A percentile compares a stretch with the other conserved stretches of the same genome.
phyloP scores from a whole-genome alignment of 1,140 invertebrate species.

The Stenopsyche tienmushanensis region DNA sequence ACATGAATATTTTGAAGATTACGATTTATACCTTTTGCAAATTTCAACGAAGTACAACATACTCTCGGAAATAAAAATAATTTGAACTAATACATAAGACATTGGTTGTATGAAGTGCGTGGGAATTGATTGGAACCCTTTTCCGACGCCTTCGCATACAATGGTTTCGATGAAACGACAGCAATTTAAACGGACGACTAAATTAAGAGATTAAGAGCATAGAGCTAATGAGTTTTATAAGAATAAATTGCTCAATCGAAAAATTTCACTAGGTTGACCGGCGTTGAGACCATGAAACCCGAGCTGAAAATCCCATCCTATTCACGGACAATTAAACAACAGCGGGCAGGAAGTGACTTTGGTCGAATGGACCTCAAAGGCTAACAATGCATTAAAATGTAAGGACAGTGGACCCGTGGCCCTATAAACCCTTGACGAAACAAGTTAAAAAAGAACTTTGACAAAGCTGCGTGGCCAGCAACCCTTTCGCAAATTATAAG shows the following conservation, averaged over 20 bases:
- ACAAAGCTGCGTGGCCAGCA: neutral
- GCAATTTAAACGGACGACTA: neutral
- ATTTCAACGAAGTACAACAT: no score
- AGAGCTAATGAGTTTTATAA: neutral
- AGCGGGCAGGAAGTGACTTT: slow-evolving; percentile 11
- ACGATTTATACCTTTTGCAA: no score
- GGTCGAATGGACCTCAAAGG: slow-evolving; percentile 33
- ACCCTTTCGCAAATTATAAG: neutral
- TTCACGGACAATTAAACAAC: slow-evolving; percentile 32
- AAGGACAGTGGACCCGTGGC: slow-evolving; percentile 13
- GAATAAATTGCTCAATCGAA: slow-evolving; percentile 18
- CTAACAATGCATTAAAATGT: slow-evolving; percentile 30
- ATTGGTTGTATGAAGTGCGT: no score
- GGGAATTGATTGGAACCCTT: no score
- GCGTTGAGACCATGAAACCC: slow-evolving; percentile 2
- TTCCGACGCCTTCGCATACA: no score
- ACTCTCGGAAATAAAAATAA: no score
- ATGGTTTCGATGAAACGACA: no score
- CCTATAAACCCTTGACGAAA: neutral
- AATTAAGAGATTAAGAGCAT: neutral
- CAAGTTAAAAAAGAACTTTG: no score
- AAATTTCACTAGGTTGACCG: slow-evolving; percentile 7
- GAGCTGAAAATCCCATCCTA: slow-evolving; percentile 10
- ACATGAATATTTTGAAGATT: no score
- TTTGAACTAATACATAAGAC: no score